Percentiles rank a stretch among this genome's conserved stretches.
phyloP scores from a whole-genome alignment of 2,888 invertebrate species.

The Nasonovia ribisnigri region DNA sequence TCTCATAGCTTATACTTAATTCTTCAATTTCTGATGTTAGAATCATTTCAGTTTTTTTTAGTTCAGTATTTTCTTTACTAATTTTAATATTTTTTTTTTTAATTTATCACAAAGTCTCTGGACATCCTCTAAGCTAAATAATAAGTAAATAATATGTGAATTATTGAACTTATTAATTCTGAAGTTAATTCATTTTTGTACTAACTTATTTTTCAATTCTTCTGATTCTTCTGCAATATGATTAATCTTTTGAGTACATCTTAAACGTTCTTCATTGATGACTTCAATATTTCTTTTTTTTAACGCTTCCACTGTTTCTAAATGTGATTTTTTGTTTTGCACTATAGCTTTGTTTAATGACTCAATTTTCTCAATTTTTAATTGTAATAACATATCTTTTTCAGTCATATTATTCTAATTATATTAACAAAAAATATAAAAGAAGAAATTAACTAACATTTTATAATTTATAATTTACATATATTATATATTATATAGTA shows the following conservation, averaged over 20 bases:
- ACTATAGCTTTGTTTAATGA: conserved; percentile 12
- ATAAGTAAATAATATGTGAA: neutral
- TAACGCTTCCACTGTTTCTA: conserved; percentile 10
- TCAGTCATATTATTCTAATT: conserved; percentile 33
- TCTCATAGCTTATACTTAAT: neutral
- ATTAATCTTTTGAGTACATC: conserved; percentile 28
- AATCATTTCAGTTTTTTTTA: neutral
- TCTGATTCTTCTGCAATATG: neutral
- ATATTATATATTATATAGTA: neutral
- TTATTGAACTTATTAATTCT: neutral
- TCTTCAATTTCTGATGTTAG: conserved; percentile 10
- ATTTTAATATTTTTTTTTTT: conserved; percentile 21
- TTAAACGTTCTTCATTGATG: conserved; percentile 49
- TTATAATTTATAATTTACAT: neutral
- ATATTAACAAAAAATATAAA: neutral
- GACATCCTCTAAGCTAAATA: conserved; percentile 29
- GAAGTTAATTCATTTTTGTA: neutral
- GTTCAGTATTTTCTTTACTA: conserved; percentile 21
- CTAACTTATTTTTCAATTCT: conserved; percentile 34
- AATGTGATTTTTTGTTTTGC: conserved; percentile 42
- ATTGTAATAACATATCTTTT: conserved; percentile 51
- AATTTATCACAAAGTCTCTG: conserved; percentile 17
- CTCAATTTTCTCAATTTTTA: conserved; percentile 48
- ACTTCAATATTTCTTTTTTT: conserved; percentile 27
- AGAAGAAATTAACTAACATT: neutral